Evolutionary conservation across 2,888 invertebrate species (phyloP).

Genomic region (Caenorhabditis angaria): DNA sequence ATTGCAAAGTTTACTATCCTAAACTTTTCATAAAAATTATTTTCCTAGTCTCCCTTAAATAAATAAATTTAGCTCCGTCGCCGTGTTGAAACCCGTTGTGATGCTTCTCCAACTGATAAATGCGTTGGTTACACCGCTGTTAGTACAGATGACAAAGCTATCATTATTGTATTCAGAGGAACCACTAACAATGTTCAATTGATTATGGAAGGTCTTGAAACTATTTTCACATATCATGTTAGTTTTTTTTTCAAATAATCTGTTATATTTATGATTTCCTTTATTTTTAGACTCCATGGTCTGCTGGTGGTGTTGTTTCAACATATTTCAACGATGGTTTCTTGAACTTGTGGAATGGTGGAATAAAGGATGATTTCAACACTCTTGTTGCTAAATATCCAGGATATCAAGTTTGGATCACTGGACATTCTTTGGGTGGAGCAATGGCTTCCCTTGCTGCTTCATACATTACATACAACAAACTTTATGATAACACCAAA

Average conservation of each 20-base stretch:
- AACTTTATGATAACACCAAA: slow-evolving; percentile 36
- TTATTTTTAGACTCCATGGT: slow-evolving; percentile 46
- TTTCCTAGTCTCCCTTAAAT: too few relatives aligned
- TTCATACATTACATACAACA: slow-evolving; percentile 50
- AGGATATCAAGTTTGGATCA: slow-evolving; percentile 54
- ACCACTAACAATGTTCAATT: slow-evolving; percentile 50
- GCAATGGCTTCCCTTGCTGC: slow-evolving; percentile 61
- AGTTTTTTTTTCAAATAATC: slow-evolving; percentile 9
- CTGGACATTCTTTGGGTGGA: slow-evolving; percentile 59
- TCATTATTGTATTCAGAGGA: slow-evolving; percentile 58
- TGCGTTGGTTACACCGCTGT: slow-evolving; percentile 54
- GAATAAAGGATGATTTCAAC: slow-evolving; percentile 52
- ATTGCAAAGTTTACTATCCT: not conserved
- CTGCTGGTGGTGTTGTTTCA: slow-evolving; percentile 53
- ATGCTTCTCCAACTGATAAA: slow-evolving; percentile 28
- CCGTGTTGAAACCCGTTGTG: slow-evolving; percentile 26
- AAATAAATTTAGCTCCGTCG: slow-evolving; percentile 17
- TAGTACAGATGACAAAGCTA: slow-evolving; percentile 46
- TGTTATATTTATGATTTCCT: not conserved
- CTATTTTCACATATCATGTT: slow-evolving; percentile 46
- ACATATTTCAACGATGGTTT: slow-evolving; percentile 56
- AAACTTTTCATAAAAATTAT: not conserved
- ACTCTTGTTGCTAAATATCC: slow-evolving; percentile 46
- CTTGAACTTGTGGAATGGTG: slow-evolving; percentile 52
- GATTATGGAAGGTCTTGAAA: slow-evolving; percentile 49